Base-by-base conservation (phyloP, 1,140 invertebrate genomes). In the Thaumetopoea pityocampa region DNA sequence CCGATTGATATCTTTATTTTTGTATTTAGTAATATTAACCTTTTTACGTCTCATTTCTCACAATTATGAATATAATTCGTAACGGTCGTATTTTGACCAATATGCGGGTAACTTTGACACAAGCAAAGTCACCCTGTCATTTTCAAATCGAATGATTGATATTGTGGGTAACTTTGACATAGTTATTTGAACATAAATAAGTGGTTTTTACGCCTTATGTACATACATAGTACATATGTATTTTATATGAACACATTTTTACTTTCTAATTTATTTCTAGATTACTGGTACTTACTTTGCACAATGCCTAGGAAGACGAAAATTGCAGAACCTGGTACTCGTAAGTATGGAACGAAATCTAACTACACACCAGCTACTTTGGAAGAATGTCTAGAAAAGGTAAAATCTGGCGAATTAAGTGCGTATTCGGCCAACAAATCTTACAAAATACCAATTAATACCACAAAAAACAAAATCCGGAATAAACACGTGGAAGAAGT, bases 401-500 rank as follows among this genome's bases (percentile, higher is more conserved):
- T 48, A 11, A 42, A 29, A 19, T 41, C 37, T 10, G 30, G 33
- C 7, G 29, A 7, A 36, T 14, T 42, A 24, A 30, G 18, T 22
- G 23, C 17, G 16, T 36, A 20, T 16, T 7, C 3, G 5, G 46
- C 38, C 11, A 17, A 22, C 14, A 34, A 36, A 29, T 4, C 1
- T 10, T 49, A 35, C 15, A 26, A 33, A 27, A 41, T 48, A 30
- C 46, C 46, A 1, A 36, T 20, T 19, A 34, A 16, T 7, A 43
- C 41, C 4, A 24, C 34, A 7, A 38, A 43, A 19, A 8, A 30
- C 7, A 44, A 46, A 45, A n/a, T 46, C 2, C 41, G 37, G 37
- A 46, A 37, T 29, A 45, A 46, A 45, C 49, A 50, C 33, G 43
- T 20, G 10, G 40, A 50, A 37, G 10, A 38, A 9, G 40, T 51